phyloP scores from a whole-genome alignment of 2,888 invertebrate species.

The Acanthosepion pharaonis region DNA sequence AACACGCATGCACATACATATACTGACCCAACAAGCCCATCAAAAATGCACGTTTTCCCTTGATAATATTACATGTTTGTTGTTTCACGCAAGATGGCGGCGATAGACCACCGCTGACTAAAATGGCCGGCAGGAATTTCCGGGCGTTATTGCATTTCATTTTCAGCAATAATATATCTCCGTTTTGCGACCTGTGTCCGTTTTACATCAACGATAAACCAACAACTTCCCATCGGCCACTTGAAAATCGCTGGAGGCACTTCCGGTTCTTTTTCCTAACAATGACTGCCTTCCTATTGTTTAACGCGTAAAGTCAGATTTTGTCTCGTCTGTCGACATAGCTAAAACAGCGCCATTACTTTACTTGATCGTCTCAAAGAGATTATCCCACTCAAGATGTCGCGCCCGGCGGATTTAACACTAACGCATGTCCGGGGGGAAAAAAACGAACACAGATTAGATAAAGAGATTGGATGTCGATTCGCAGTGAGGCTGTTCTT shows the following conservation, averaged over 20 bases:
- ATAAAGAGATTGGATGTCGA: background rate
- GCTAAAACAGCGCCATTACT: background rate
- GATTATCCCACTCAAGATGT: background rate
- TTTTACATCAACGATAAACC: background rate
- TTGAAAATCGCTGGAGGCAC: background rate
- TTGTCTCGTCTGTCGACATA: background rate
- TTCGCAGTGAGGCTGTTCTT: background rate
- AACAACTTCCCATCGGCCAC: background rate
- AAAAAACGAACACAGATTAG: background rate
- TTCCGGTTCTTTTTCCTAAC: background rate
- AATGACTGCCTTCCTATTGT: background rate
- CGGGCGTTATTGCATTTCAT: background rate
- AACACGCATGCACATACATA: background rate
- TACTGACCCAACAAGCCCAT: background rate
- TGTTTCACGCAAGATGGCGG: background rate
- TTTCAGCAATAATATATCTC: background rate
- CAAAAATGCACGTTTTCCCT: background rate
- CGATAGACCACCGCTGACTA: background rate
- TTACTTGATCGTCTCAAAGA: background rate
- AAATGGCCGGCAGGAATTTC: conserved; percentile 24
- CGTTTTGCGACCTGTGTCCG: background rate
- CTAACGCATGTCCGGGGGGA: background rate
- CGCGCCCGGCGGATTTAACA: background rate
- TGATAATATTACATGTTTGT: background rate
- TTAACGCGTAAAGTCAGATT: background rate